phyloP scores from a whole-genome alignment of 2,797 vertebrate species.

The Acrossocheilus fasciatus region DNA sequence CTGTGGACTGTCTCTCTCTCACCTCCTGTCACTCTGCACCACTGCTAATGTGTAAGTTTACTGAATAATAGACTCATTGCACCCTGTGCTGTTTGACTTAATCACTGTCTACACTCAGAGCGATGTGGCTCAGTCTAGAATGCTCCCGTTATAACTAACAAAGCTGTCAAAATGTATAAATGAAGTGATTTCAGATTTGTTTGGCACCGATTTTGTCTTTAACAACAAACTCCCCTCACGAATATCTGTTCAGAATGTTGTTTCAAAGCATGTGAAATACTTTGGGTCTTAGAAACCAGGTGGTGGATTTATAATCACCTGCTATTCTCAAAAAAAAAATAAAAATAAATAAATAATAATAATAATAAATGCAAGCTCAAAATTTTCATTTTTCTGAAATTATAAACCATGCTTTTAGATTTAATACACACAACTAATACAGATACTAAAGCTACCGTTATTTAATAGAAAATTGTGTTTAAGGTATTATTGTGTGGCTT shows the following conservation, averaged over 20 bases:
- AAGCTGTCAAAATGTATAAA: not conserved
- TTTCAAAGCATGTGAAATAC: not conserved
- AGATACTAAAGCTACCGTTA: not conserved
- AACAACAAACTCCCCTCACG: not conserved
- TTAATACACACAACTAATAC: not conserved
- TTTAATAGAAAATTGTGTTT: not conserved
- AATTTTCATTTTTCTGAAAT: too few species aligned
- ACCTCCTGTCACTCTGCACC: constrained; percentile 63
- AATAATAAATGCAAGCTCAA: not conserved
- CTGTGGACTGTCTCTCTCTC: constrained; percentile 72
- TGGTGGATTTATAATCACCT: not conserved
- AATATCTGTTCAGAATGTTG: not conserved
- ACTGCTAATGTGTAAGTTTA: constrained; percentile 30
- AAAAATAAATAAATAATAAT: too few species aligned
- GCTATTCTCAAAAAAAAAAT: constrained; percentile 7
- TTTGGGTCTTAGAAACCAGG: not conserved
- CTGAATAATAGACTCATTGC: not conserved
- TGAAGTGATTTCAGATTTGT: not conserved
- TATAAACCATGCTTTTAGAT: not conserved
- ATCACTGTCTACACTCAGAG: not conserved
- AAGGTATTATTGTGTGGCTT: not conserved
- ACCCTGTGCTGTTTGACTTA: not conserved
- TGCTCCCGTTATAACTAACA: not conserved
- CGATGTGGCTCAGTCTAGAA: not conserved
- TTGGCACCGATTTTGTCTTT: not conserved